A percentile compares a stretch with the other conserved stretches of the same genome.
phyloP scores from a whole-genome alignment of 2,113 vertebrate genomes.

The Gadus macrocephalus region DNA sequence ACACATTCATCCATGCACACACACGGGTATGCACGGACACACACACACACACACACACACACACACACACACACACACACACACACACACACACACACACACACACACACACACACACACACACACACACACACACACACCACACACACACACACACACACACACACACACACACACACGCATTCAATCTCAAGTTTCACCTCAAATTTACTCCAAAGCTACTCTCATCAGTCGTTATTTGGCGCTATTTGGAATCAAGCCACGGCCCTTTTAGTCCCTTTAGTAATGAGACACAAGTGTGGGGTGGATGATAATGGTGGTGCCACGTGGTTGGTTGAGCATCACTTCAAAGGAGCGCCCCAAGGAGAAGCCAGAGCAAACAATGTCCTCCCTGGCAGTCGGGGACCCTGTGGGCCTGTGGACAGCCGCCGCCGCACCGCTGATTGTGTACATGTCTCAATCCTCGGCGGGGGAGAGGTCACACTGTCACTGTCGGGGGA shows the following conservation, averaged over 20 bases:
- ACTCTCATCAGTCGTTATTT: too few species aligned
- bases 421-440: slow-evolving; percentile 3
- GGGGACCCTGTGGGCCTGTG: neutral
- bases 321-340: slow-evolving; percentile 27
- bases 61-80: neutral
- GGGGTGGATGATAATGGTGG: neutral
- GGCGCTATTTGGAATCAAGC: too few species aligned
- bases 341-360: slow-evolving; percentile 38
- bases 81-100: neutral
- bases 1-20: neutral
- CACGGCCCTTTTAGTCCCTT: too few species aligned
- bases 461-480: too few species aligned
- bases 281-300: neutral
- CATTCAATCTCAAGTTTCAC: too few species aligned
- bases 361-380: slow-evolving; percentile 15
- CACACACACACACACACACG: too few species aligned
- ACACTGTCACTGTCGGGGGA: too few species aligned
- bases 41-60: neutral
- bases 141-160: neutral
- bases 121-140: neutral
- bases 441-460: too few species aligned
- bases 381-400: slow-evolving; percentile 27
- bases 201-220: too few species aligned
- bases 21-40: neutral
- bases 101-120: too few species aligned